These are phyloP conservation scores for Drosophila azteca DNA, from an alignment of 1,140 invertebrate genomes.

Conservation along the genomic window DNA sequence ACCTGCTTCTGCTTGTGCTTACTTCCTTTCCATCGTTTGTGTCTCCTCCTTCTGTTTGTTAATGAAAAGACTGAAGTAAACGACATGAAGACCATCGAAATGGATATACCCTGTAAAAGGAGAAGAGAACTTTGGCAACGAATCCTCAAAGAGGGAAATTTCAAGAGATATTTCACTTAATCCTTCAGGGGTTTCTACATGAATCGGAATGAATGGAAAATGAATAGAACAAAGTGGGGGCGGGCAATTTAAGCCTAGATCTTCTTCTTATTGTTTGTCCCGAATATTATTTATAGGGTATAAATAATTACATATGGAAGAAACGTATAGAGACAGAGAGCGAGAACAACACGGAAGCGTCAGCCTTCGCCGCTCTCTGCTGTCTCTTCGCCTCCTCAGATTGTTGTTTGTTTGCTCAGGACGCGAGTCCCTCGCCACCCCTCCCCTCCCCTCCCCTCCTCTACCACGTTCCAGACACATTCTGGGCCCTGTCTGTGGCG, in stretches of 20 bases:
- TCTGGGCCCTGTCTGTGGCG: neutral
- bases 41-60: slow-evolving; percentile 52
- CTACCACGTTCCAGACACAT: slow-evolving; percentile 36
- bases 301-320: no score
- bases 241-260: no score
- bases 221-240: no score
- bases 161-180: no score
- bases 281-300: no score
- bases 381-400: slow-evolving; percentile 19
- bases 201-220: no score
- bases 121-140: neutral
- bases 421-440: neutral
- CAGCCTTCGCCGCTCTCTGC: slow-evolving; percentile 3
- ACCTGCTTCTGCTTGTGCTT: neutral
- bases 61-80: slow-evolving; percentile 57
- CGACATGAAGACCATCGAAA: slow-evolving; percentile 1
- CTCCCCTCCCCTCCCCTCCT: neutral
- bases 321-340: neutral
- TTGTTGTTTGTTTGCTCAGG: slow-evolving; percentile 56
- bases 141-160: no score
- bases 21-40: slow-evolving; percentile 1
- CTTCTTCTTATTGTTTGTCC: no score
- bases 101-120: neutral
- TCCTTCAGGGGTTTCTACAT: no score
- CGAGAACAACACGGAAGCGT: slow-evolving; percentile 30